Evolutionary conservation across 2,797 vertebrate genomes (phyloP), one percentile per base, ranked within the genome.

Genomic region (Tangara arthus): DNA sequence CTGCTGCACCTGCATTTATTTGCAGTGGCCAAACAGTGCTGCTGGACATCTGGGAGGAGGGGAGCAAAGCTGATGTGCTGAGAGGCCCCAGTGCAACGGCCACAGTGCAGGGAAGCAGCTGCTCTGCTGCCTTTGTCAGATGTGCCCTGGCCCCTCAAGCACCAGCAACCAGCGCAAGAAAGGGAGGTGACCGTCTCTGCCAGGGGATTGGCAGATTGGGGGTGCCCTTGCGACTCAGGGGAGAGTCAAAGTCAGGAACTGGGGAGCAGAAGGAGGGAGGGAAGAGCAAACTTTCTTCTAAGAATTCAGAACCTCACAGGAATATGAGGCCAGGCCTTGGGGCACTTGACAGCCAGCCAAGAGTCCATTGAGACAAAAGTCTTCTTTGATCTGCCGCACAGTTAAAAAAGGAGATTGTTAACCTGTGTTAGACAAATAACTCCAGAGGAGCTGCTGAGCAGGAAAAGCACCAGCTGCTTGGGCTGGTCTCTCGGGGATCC

Each of bases 371-470:
- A 96, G 95, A 96, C 96, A 87, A 96, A 95, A 80, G 80, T 94
- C 84, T 64, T 89, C 97, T 98, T 98, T 98, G 97, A 98, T 98
- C 95, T 95, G 70, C 94, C 69, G 91, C 46, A 26, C 68, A 82
- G 88, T 91, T 94, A 94, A 95, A 97, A 97, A 93, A 59, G 89
- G 96, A 97, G 97, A 96, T 96, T 97, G 97, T 96, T 98, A 97
- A 97, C 97, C 97, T 98, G 89, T 65, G 95, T 94, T 96, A 86
- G 23, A 84, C 90, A 93, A 95, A 80, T 94, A 96, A 96, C 75
- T 96, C 73, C 71, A 52, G 63, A 96, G 91, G 96, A 96, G 95
- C 68, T 24, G 35, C 37, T 77, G 28, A 93, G 82, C 92, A 96
- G 94, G 91, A 95, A 95, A 86, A 93, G 63, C 69, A 85, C 83